phyloP scores from a whole-genome alignment of 2,888 invertebrate genomes.

The Ischnura elegans region DNA sequence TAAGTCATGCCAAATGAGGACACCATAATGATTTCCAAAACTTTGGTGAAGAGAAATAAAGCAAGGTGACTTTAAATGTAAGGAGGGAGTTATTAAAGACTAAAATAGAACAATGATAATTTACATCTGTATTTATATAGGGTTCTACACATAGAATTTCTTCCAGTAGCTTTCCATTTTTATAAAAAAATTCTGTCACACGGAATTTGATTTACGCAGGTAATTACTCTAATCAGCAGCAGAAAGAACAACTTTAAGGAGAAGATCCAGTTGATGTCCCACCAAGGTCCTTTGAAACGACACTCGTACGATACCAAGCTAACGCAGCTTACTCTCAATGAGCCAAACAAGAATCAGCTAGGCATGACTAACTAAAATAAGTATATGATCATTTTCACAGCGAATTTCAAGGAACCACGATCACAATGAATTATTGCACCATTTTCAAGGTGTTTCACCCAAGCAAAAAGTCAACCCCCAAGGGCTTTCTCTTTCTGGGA shows the following conservation, averaged over 20 bases:
- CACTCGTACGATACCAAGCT: not conserved
- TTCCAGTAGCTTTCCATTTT: no score
- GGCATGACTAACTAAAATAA: not conserved
- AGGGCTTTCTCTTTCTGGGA: not conserved
- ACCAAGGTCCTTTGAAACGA: not conserved
- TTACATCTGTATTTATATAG: no score
- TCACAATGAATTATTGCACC: not conserved
- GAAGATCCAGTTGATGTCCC: not conserved
- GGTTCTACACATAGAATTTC: no score
- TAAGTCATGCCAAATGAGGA: constrained; percentile 43
- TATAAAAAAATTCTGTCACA: no score
- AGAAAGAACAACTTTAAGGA: no score
- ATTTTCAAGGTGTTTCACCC: not conserved
- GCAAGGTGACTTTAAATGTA: not conserved
- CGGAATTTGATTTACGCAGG: no score
- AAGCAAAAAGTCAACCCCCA: not conserved
- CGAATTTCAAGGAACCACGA: not conserved
- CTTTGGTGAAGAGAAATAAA: not conserved
- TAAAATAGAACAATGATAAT: no score
- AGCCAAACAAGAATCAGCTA: no score
- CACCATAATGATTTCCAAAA: constrained; percentile 11
- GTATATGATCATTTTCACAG: not conserved
- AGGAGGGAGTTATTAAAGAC: no score
- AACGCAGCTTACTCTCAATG: no score
- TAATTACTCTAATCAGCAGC: no score